Evolutionary conservation across 2,888 invertebrate species (phyloP), one percentile per base, ranked within the genome.

Genomic region (Geotrupes spiniger): DNA sequence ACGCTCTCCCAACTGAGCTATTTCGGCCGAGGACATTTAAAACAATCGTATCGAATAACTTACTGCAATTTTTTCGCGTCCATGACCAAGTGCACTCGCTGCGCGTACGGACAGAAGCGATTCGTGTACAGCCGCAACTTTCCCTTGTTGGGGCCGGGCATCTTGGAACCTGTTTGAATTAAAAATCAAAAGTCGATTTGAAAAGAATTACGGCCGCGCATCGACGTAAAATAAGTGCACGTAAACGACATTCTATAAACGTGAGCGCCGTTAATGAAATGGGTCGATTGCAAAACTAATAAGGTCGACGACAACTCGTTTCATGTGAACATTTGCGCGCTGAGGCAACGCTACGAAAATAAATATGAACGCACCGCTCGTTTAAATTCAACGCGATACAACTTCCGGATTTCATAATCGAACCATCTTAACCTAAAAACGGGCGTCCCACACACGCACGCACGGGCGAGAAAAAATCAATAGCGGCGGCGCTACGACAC

Each of bases 101-200:
- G 87, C 0, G 90, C 87, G 60, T 80, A 92, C 0, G 92, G 92
- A 63, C 92, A 92, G 72, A 89, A 91, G 58, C 89, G 78, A 86
- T 90, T 92, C 16, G 86, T 87, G 64, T 88, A 92, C 1, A 92
- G 66, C 4, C 89, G 83, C 41, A 88, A 69, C 66, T 84, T 83
- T 1, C 84, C 87, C 49, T 70, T 71, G 37, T 56, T 49, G 60
- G 75, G 75, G 6, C 79, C 73, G 1, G 89, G 89, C 40, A 80
- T 73, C 16, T 70, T 70, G 44, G 88, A 85, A 58, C 87, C 89
- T 89, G 66, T 21, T 70, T 68, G 44, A 51, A 47, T 14, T 21
- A 21, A 21, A 21, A 21, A 21, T 21, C 4, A n/a, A n/a, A n/a
- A n/a, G n/a, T n/a, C n/a, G n/a, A n/a, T n/a, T n/a, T n/a, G n/a